A percentile compares a stretch with the other conserved stretches of the same genome.
These are phyloP conservation scores for Heloderma charlesbogerti DNA, from an alignment of 2,113 vertebrate genomes.

Conservation along the genomic window DNA sequence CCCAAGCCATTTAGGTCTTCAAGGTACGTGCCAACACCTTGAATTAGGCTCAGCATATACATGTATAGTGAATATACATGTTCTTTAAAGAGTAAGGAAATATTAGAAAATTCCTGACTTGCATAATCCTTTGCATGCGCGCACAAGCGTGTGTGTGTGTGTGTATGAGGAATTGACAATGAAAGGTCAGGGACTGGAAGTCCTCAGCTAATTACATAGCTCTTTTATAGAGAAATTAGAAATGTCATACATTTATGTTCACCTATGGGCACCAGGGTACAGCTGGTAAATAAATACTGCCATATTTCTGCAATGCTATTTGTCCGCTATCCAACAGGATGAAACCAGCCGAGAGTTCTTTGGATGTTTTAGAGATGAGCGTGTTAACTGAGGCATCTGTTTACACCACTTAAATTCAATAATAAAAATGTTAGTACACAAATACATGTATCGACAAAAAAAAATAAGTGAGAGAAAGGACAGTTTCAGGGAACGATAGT, in stretches of 20 bases:
- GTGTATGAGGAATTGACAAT: neutral
- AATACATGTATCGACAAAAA: neutral
- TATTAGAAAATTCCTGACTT: neutral
- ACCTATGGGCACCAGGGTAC: neutral
- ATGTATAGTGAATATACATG: neutral
- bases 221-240: neutral
- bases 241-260: neutral
- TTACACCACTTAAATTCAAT: neutral
- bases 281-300: neutral
- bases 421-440: conserved; percentile 8
- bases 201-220: neutral
- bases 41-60: neutral
- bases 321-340: neutral
- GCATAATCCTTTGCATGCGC: neutral
- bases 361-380: neutral
- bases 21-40: neutral
- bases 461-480: neutral
- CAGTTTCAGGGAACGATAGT: neutral
- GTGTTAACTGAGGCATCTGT: neutral
- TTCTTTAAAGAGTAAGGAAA: neutral
- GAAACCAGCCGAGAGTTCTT: conserved; percentile 1
- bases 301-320: conserved; percentile 1
- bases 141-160: too few species aligned
- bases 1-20: neutral
- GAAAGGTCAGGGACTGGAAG: neutral